Base-by-base conservation (phyloP, 2,797 vertebrate species). In the Neomorphus geoffroyi region DNA sequence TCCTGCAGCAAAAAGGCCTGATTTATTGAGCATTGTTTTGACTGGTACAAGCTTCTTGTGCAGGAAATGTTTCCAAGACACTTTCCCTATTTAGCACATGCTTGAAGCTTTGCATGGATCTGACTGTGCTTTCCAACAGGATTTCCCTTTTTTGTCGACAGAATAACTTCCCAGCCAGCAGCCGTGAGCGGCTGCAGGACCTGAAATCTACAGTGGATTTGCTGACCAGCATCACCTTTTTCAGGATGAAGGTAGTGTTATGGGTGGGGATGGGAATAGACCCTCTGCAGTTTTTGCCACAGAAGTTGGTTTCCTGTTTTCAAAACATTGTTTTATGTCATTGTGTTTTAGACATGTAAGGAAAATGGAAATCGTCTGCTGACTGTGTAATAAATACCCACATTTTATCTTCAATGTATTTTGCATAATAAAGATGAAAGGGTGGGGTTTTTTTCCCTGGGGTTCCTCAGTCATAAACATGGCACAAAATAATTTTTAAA, bases 141-240 rank as follows among this genome's bases (percentile, higher is more conserved):
- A 41, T 93, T 94, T 96, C 92, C 70, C 45, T 95, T 97, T 94
- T 92, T 91, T 97, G 89, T 93, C 78, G 26, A 93, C 97, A 99
- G 99, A 99, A 99, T 97, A 99, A 99, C 96, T 99, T 99, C 87
- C 99, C 99, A 81, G 99, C 99, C 90, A 99, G 99, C 96, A 99
- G 95, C 96, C 99, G 99, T 13, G 99, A 99, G 18, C 97, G 99
- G 16, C 98, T 99, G 83, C 99, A 99, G 93, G 99, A 99, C 96
- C 97, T 99, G 75, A 99, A 99, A 94, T 99, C 99, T 54, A 99
- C 99, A 0, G 99, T 99, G 90, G 99, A 99, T 96, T 98, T 99
- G 86, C 98, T 99, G 88, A 99, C 99, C 93, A 99, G 99, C 98
- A 99, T 99, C 97, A 99, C 99, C 7, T 99, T 99, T 98, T 99